These are phyloP conservation scores for Carterocephalus palaemon DNA, from an alignment of 2,888 invertebrate genomes.

Conservation along the genomic window DNA sequence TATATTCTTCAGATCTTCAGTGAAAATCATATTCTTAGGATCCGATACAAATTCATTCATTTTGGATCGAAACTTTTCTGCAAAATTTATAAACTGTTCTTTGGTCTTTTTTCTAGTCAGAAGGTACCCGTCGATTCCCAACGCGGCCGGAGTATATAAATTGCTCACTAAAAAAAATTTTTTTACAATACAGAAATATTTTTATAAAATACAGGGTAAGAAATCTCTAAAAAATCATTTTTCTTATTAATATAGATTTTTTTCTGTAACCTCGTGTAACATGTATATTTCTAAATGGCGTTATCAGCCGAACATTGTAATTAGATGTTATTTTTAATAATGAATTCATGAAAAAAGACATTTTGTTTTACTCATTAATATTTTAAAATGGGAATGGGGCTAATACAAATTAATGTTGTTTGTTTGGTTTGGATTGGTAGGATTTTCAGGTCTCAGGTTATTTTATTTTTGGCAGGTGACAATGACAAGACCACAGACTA, in stretches of 20 bases:
- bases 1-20: conserved; percentile 91
- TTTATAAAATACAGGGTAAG: neutral
- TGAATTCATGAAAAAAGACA: conserved; percentile 48
- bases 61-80: conserved; percentile 83
- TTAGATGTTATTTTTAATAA: conserved; percentile 38
- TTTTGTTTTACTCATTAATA: conserved; percentile 33
- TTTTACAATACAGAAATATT: neutral
- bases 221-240: neutral
- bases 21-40: conserved; percentile 84
- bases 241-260: neutral
- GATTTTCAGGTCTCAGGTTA: no score
- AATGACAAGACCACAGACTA: no score
- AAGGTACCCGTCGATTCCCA: conserved; percentile 82
- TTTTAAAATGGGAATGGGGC: no score
- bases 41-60: conserved; percentile 82
- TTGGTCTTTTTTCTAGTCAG: conserved; percentile 72
- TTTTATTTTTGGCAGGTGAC: no score
- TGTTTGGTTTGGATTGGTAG: no score
- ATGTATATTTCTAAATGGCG: conserved; percentile 38
- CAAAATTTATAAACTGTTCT: conserved; percentile 80
- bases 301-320: conserved; percentile 39
- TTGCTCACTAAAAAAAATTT: conserved; percentile 50
- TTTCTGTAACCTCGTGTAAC: conserved; percentile 32
- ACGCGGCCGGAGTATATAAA: conserved; percentile 76
- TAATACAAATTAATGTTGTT: no score